Percentiles rank a stretch among this genome's conserved stretches.
phyloP scores from a whole-genome alignment of 2,797 vertebrate genomes.

The Atherinosoma microstoma region DNA sequence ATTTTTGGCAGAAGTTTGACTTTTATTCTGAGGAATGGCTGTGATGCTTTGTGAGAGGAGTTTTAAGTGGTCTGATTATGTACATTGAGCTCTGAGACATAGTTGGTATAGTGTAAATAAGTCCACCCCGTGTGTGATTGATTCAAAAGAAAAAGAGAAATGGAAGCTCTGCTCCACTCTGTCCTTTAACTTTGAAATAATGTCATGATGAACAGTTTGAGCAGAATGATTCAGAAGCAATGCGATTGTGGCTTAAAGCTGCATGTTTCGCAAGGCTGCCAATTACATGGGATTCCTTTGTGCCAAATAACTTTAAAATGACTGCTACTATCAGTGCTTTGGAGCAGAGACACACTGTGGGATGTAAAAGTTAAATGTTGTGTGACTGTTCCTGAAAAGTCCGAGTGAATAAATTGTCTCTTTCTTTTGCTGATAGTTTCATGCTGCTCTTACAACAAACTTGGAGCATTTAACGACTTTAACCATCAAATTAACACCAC shows the following conservation, averaged over 20 bases:
- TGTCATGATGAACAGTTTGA: slow-evolving; percentile 50
- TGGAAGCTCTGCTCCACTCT: slow-evolving; percentile 12
- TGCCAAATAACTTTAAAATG: slow-evolving; percentile 56
- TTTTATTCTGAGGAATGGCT: slow-evolving; percentile 52
- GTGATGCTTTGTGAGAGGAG: slow-evolving; percentile 44
- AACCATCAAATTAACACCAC: slow-evolving; percentile 8
- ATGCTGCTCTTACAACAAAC: slow-evolving; percentile 34
- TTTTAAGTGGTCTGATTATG: slow-evolving; percentile 63
- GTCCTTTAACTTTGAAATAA: slow-evolving; percentile 43
- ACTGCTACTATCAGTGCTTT: slow-evolving; percentile 39
- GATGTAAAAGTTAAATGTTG: slow-evolving; percentile 36
- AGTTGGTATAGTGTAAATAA: slow-evolving; percentile 62
- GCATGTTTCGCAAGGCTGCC: slow-evolving; percentile 49
- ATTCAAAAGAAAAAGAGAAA: slow-evolving; percentile 56
- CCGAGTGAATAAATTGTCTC: neutral
- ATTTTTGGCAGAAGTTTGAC: slow-evolving; percentile 59
- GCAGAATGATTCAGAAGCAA: slow-evolving; percentile 42
- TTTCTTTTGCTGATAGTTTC: slow-evolving; percentile 21
- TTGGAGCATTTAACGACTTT: slow-evolving; percentile 11
- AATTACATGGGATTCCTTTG: slow-evolving; percentile 27
- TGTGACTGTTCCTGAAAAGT: slow-evolving; percentile 29
- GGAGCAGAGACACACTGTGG: slow-evolving; percentile 27
- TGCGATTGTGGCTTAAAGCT: slow-evolving; percentile 31
- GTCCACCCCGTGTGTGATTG: slow-evolving; percentile 44
- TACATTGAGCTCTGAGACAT: slow-evolving; percentile 63